phyloP scores from a whole-genome alignment of 2,888 invertebrate species.

The Catocala nupta region DNA sequence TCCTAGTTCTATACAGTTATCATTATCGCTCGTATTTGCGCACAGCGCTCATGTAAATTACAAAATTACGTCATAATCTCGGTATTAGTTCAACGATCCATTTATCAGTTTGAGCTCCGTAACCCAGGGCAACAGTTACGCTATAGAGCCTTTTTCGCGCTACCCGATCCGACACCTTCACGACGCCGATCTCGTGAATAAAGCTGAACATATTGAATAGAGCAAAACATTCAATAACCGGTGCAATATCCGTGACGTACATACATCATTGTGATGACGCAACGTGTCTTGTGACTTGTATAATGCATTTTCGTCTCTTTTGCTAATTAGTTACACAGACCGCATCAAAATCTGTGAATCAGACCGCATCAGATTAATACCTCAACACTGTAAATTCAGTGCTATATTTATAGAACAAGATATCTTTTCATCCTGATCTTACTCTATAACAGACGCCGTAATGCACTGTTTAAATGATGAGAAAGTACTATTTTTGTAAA shows the following conservation, averaged over 20 bases:
- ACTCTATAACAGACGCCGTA: not conserved
- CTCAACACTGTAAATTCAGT: not conserved
- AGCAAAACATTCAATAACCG: not conserved
- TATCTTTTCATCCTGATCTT: not conserved
- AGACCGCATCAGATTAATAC: slow-evolving; percentile 3
- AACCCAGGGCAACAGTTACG: slow-evolving; percentile 53
- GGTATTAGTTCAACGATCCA: slow-evolving; percentile 54
- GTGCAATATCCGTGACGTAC: not conserved
- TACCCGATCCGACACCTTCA: slow-evolving; percentile 32
- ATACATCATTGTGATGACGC: not conserved
- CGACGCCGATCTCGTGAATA: slow-evolving; percentile 6
- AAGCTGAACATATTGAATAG: not conserved
- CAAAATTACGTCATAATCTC: slow-evolving; percentile 55
- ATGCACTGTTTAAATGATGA: slow-evolving; percentile 4
- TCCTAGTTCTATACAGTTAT: slow-evolving; percentile 14
- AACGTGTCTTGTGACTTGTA: not conserved
- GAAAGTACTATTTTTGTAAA: slow-evolving; percentile 11
- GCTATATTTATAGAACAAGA: not conserved
- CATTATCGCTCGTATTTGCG: slow-evolving; percentile 34
- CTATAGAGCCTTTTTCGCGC: slow-evolving; percentile 34
- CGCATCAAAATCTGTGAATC: slow-evolving; percentile 3
- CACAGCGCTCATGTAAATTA: slow-evolving; percentile 48
- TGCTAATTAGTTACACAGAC: slow-evolving; percentile 7
- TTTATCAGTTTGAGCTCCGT: slow-evolving; percentile 63
- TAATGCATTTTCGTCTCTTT: slow-evolving; percentile 4